Conservation (phyloP, 37 sponge, comb jelly and placozoan genomes). For the Spongilla lacustris region DNA sequence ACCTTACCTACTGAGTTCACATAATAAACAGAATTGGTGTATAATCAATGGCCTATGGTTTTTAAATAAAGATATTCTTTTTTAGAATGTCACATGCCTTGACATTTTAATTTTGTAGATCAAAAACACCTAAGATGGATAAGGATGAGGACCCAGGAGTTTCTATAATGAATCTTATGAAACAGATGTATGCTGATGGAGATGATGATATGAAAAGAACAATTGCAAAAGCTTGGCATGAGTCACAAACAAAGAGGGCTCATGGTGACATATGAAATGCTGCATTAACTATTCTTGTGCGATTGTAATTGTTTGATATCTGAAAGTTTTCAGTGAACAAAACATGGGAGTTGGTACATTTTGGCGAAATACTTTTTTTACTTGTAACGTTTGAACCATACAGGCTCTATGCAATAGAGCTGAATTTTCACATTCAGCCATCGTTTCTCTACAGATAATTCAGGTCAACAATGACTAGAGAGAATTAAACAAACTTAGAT, state of each 20-base stretch:
- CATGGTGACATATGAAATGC: constrained; percentile 18
- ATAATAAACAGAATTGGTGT: constrained; percentile 23
- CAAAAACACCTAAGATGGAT: constrained; percentile 66
- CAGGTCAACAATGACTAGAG: no score
- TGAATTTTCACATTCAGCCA: no score
- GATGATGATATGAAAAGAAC: constrained; percentile 99
- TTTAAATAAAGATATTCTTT: no score
- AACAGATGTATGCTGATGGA: constrained; percentile 96
- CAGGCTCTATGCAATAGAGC: no score
- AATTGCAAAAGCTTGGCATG: constrained; percentile 94
- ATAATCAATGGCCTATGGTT: not conserved
- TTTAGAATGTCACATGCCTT: not conserved
- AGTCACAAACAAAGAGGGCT: constrained; percentile 81
- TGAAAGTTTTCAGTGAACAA: no score
- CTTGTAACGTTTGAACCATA: no score
- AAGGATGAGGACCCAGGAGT: constrained; percentile 82
- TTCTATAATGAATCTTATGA: constrained; percentile 92
- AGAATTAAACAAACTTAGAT: no score
- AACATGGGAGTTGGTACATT: no score
- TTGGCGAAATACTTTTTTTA: no score
- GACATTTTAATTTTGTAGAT: constrained; percentile 5
- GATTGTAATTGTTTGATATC: no score
- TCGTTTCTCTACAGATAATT: no score
- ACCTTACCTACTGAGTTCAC: no score
- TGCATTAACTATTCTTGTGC: not conserved